Evolutionary conservation across 2,113 vertebrate genomes (phyloP), one percentile per base, ranked within the genome.

Genomic region (Corythaixoides concolor): DNA sequence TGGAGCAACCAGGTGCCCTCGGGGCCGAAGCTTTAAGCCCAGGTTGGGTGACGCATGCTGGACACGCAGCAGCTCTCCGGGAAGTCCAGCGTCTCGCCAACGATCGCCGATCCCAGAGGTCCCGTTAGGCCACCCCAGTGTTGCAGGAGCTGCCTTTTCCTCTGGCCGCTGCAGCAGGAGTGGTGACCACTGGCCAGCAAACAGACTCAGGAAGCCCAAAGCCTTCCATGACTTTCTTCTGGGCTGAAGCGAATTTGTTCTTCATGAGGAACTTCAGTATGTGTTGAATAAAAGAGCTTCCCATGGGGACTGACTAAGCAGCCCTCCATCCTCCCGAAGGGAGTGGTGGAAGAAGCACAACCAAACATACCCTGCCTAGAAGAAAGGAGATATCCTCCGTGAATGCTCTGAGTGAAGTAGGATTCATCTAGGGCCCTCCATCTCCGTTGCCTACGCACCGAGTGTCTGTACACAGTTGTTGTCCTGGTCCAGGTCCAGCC

Each of bases 401-500:
- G 79, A 73, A 43, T 35, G 32, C 33, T 47, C 35, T 0, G 4
- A 86, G 79, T 74, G 85, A 92, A 90, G 67, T 70, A 67, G 80
- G 76, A 90, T 93, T 72, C 85, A 68, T 66, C 75, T 27, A 49
- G 55, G 47, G 70, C 58, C 49, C 35, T 88, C 82, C 60, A 62
- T 90, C 70, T 55, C 75, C 70, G 13, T 18, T 84, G 79, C 85
- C 64, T 70, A 3, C 2, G 14, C 9, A 14, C 64, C 2, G 15
- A 74, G 43, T 80, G 56, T 84, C 85, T 96, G 85, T 60, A 53
- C 95, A 81, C 93, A 92, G 93, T 96, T 94, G 95, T 93, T 96
- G 93, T 93, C 88, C 88, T 96, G 95, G 88, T 70, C 80, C 73
- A 75, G 64, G 52, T 93, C 93, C 96, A 97, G 64, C 81, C 74